Base-by-base conservation (phyloP, 2,797 vertebrate genomes). In the Salmo trutta region DNA sequence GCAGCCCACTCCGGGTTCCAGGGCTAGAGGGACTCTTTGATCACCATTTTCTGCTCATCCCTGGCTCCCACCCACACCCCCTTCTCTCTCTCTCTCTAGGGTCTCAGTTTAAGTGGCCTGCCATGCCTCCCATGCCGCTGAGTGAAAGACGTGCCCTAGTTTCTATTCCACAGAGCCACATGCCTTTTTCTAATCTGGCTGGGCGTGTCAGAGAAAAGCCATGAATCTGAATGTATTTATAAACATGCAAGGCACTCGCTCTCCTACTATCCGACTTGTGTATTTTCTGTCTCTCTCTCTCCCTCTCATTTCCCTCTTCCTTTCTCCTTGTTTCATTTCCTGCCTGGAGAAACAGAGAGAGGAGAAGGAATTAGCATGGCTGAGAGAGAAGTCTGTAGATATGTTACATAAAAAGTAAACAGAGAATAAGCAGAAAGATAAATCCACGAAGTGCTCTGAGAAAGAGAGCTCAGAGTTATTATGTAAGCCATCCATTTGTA, bases 401-500 rank as follows among this genome's bases (percentile, higher is more conserved):
- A 21, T 16, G 47, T 68, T 68, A 74, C 69, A 62, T 51, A 76
- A 71, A 77, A 77, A 75, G 59, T 19, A 47, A 72, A 12, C 29
- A 21, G 76, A 59, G 64, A 73, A 47, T 33, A 51, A 51, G 79
- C 73, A 69, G 72, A 59, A 73, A 62, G 75, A 64, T 47, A 77
- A 79, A 24, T 69, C 59, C 67, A 66, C 66, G 59, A 66, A 59
- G 54, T 53, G 36, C 17, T 16, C 36, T 27, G 67, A 59, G 24
- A 47, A 69, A 52, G 36, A 52, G 54, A 51, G 74, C 10, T 47
- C 41, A 47, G 6, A 7, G 27, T 47, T 47, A 47, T 79, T 79
- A 82, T 79, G 75, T 68, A 82, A 82, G 72, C 27, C 54, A 65
- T n/a, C 59, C 2, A 24, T 82, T 76, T 73, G 52, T 71, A 47